These are phyloP conservation scores for Drosophila picticornis DNA, from an alignment of 2,888 invertebrate genomes.

Conservation along the genomic window DNA sequence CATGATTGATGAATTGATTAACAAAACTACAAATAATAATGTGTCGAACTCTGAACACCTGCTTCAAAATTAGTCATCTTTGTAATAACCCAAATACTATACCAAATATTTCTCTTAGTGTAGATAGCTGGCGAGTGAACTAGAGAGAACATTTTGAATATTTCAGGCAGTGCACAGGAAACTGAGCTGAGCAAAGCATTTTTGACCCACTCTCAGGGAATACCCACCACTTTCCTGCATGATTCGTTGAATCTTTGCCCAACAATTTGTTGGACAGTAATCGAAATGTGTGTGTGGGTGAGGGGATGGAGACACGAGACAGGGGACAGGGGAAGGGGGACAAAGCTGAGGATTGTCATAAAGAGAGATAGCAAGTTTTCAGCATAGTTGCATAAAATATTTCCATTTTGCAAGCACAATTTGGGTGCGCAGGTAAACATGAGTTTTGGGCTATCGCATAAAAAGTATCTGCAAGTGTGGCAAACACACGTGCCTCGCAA, in stretches of 20 bases:
- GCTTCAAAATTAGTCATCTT: background rate
- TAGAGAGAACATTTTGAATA: constrained; percentile 36
- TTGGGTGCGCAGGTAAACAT: constrained; percentile 41
- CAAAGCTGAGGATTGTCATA: background rate
- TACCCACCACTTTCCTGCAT: background rate
- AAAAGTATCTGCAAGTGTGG: constrained; percentile 49
- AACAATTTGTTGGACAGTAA: constrained; percentile 61
- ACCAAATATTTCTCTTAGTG: background rate
- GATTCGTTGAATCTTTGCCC: constrained; percentile 42
- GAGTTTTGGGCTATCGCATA: constrained; percentile 4
- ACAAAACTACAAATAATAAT: background rate
- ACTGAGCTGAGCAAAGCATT: constrained; percentile 43
- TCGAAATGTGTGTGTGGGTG: constrained; percentile 43
- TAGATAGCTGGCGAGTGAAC: background rate
- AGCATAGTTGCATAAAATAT: constrained; percentile 70
- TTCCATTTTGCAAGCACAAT: constrained; percentile 37
- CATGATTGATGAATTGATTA: background rate
- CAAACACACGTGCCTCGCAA: constrained; percentile 33
- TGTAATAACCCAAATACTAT: background rate
- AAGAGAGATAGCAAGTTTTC: constrained; percentile 28
- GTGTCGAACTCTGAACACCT: background rate
- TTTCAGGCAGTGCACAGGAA: constrained; percentile 15
- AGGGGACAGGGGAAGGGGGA: background rate
- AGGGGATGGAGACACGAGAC: background rate
- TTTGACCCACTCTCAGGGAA: constrained; percentile 1